Evolutionary conservation across 2,113 vertebrate genomes (phyloP).

Genomic region (Martes martes): DNA sequence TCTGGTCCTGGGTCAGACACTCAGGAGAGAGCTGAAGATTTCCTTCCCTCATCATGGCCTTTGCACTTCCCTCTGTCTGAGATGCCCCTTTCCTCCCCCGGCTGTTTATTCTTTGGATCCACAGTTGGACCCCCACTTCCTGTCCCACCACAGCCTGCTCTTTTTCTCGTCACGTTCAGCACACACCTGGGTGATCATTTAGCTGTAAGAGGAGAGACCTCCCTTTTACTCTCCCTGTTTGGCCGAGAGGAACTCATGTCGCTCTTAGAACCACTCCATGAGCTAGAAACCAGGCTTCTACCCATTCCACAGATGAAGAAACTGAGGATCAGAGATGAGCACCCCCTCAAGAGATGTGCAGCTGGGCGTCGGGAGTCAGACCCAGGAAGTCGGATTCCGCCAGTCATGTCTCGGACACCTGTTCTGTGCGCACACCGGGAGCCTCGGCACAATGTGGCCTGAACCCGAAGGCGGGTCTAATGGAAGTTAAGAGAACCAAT

Average conservation of each 20-base stretch:
- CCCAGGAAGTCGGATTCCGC: neutral
- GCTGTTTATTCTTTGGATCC: neutral
- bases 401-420: neutral
- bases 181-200: neutral
- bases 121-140: neutral
- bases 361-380: neutral
- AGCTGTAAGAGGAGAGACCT: neutral
- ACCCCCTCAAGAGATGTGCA: neutral
- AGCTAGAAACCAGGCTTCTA: neutral
- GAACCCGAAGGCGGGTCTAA: neutral
- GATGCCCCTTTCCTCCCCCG: neutral
- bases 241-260: neutral
- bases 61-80: neutral
- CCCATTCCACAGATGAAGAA: neutral
- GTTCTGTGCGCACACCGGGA: accelerated
- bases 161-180: no score
- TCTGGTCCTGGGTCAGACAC: neutral
- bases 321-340: neutral
- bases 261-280: neutral
- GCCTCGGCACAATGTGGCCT: neutral
- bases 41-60: neutral
- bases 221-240: neutral
- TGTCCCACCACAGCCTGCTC: neutral
- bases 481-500: neutral
- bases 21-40: neutral